phyloP scores from a whole-genome alignment of 23 tunicate genomes.

The Clavelina lepadiformis region DNA sequence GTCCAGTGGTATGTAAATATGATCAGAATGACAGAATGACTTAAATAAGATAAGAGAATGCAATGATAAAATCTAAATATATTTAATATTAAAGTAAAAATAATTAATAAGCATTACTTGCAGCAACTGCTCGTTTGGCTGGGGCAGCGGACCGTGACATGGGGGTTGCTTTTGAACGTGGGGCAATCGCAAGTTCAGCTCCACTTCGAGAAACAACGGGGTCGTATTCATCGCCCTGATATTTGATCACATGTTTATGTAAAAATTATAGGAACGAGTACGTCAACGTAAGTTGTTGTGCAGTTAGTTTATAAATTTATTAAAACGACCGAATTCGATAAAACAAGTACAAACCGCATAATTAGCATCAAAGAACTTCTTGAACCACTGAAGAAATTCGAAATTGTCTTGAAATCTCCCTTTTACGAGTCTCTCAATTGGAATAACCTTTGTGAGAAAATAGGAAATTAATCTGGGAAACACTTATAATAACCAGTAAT shows the following conservation, averaged over 20 bases:
- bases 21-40: too few relatives aligned
- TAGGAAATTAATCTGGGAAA: not conserved
- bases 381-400: conserved; percentile 99
- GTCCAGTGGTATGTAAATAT: too few relatives aligned
- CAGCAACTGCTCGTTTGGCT: conserved; percentile 8
- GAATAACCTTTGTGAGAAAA: conserved; percentile 52
- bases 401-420: conserved; percentile 98
- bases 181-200: conserved; percentile 28
- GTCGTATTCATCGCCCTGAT: conserved; percentile 63
- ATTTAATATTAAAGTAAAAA: not conserved
- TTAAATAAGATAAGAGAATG: too few relatives aligned
- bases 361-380: conserved; percentile 98
- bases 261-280: too few relatives aligned
- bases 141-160: conserved; percentile 3
- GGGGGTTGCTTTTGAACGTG: not conserved
- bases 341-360: conserved; percentile 51
- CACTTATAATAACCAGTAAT: not conserved
- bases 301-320: too few relatives aligned
- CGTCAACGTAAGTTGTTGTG: too few relatives aligned
- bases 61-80: too few relatives aligned
- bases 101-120: too few relatives aligned
- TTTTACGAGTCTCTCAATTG: conserved; percentile 83
- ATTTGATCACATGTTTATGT: not conserved
- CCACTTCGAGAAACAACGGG: conserved; percentile 39
- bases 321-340: not conserved